Evolutionary conservation across 2,797 vertebrate species (phyloP).

Genomic region (Silurus aristotelis): DNA sequence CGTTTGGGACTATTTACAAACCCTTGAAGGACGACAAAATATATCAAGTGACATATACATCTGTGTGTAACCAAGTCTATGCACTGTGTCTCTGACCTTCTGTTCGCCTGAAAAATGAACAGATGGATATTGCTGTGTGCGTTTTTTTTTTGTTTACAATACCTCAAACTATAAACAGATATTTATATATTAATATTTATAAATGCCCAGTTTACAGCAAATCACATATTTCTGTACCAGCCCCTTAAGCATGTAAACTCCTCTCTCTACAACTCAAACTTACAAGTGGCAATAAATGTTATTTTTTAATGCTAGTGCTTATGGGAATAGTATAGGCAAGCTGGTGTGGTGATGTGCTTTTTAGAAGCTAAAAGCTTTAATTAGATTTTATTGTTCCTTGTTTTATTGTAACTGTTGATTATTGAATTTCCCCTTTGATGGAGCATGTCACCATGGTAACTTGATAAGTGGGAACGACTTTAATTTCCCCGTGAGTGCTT

Average conservation of each 20-base stretch:
- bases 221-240: slow-evolving; percentile 26
- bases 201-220: slow-evolving; percentile 8
- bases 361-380: background rate
- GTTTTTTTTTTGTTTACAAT: slow-evolving; percentile 27
- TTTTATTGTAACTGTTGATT: background rate
- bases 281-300: background rate
- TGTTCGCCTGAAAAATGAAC: slow-evolving; percentile 22
- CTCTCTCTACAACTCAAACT: background rate
- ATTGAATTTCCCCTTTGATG: background rate
- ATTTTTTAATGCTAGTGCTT: background rate
- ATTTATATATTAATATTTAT: background rate
- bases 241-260: slow-evolving; percentile 21
- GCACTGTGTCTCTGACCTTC: slow-evolving; percentile 27
- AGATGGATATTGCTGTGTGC: slow-evolving; percentile 28
- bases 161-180: slow-evolving; percentile 21
- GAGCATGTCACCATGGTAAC: background rate
- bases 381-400: background rate
- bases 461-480: background rate
- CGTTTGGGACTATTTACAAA: slow-evolving; percentile 43
- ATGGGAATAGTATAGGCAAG: background rate
- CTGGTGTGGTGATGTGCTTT: background rate
- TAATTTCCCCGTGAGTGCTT: background rate
- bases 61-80: slow-evolving; percentile 25
- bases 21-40: slow-evolving; percentile 20
- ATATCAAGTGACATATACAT: slow-evolving; percentile 46